Conservation (phyloP, 2,888 invertebrate species). For the Crocallis elinguaria region DNA sequence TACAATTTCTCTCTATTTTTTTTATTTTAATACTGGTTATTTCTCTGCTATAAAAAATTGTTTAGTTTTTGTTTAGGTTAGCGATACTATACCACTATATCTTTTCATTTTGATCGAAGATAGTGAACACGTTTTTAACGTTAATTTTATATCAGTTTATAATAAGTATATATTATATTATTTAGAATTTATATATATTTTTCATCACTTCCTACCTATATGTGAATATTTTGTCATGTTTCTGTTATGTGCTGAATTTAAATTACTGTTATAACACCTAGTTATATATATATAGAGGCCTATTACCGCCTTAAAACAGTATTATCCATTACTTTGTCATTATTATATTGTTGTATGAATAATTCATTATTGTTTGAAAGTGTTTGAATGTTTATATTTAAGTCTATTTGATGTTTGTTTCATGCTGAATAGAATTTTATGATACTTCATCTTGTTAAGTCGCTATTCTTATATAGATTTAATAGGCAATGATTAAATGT, state of each 20-base stretch:
- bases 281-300: background rate
- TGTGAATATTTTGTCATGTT: too few species aligned
- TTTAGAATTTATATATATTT: too few species aligned
- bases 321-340: conserved; percentile 10
- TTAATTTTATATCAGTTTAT: too few species aligned
- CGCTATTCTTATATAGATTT: conserved; percentile 63
- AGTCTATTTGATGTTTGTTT: conserved; percentile 34
- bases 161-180: too few species aligned
- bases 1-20: conserved; percentile 24
- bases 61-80: too few species aligned
- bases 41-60: too few species aligned
- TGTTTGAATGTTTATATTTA: conserved; percentile 29
- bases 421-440: conserved; percentile 42
- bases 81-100: too few species aligned
- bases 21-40: background rate
- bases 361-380: conserved; percentile 16
- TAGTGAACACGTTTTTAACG: too few species aligned
- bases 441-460: conserved; percentile 55
- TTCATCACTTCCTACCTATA: too few species aligned
- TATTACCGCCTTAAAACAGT: conserved; percentile 14
- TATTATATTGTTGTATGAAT: conserved; percentile 5
- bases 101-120: too few species aligned
- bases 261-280: background rate
- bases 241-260: too few species aligned
- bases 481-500: conserved; percentile 69